These are phyloP conservation scores for Synanthedon formicaeformis DNA, from an alignment of 2,888 invertebrate species.

Conservation along the genomic window DNA sequence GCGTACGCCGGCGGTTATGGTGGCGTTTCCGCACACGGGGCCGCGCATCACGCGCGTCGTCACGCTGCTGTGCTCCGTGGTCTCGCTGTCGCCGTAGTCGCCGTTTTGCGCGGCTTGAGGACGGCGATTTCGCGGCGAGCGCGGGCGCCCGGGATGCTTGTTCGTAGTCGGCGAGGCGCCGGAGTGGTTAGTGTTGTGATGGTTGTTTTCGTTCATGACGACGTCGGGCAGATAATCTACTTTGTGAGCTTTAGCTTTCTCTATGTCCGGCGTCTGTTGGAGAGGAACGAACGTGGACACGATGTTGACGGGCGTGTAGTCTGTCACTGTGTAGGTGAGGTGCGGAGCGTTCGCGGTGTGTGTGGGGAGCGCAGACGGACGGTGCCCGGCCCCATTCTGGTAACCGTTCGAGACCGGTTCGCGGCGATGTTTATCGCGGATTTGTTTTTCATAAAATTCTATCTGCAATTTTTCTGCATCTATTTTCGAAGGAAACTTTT, in stretches of 20 bases:
- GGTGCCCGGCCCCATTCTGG: conserved; percentile 15
- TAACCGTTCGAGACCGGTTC: conserved; percentile 27
- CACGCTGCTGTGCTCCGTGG: conserved; percentile 74
- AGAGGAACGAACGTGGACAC: conserved; percentile 57
- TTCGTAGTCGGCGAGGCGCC: conserved; percentile 11
- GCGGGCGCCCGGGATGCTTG: conserved; percentile 4
- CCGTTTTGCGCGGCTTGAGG: conserved; percentile 14
- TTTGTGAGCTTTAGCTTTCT: conserved; percentile 58
- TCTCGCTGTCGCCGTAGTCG: conserved; percentile 35
- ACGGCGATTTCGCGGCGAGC: conserved; percentile 46
- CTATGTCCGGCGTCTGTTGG: conserved; percentile 63
- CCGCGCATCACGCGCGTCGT: conserved; percentile 81
- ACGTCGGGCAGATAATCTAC: conserved; percentile 61
- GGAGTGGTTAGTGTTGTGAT: conserved; percentile 17
- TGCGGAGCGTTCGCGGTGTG: conserved; percentile 17
- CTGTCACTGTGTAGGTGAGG: conserved; percentile 55
- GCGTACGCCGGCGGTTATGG: conserved; percentile 70
- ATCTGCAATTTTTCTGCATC: conserved; percentile 59
- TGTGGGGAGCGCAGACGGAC: conserved; percentile 19
- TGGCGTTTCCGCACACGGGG: conserved; percentile 79
- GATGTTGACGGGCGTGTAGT: conserved; percentile 54
- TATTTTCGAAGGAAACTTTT: conserved; percentile 22
- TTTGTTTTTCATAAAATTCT: conserved; percentile 62
- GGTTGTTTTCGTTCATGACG: conserved; percentile 48
- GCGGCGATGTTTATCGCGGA: conserved; percentile 45